A percentile compares a stretch with the other conserved stretches of the same genome.
phyloP scores from a whole-genome alignment of 2,113 vertebrate genomes.

The Verasper variegatus region DNA sequence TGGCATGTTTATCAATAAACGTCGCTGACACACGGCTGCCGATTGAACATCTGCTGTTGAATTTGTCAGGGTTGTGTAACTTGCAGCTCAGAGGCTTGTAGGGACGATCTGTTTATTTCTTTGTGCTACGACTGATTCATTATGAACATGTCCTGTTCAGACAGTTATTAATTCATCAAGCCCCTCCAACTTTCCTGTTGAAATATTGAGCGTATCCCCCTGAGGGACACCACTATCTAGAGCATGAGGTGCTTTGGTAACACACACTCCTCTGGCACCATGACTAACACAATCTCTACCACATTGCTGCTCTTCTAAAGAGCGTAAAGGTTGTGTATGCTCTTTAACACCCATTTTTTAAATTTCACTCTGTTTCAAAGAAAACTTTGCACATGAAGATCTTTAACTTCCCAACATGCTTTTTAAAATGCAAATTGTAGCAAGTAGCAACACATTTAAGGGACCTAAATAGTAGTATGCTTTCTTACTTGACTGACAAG shows the following conservation, averaged over 20 bases:
- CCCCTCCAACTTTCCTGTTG: neutral
- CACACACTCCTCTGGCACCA: constrained; percentile 10
- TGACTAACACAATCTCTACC: constrained; percentile 10
- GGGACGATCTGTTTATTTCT: constrained; percentile 11
- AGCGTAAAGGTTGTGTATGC: no score
- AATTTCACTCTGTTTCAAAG: no score
- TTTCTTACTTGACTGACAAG: no score
- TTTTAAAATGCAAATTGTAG: no score
- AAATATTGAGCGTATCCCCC: neutral
- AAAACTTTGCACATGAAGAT: no score
- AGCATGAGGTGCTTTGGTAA: constrained; percentile 14
- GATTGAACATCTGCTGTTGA: constrained; percentile 28
- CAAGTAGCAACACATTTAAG: no score
- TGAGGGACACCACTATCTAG: neutral
- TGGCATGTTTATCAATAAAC: constrained; percentile 13
- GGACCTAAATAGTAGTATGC: no score
- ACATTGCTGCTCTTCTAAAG: neutral
- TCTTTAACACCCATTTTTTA: no score
- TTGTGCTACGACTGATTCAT: constrained; percentile 28
- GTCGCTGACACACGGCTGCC: neutral
- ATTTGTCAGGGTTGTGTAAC: constrained; percentile 26
- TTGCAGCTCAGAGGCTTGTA: constrained; percentile 1
- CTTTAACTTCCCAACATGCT: no score
- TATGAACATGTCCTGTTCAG: constrained; percentile 15
- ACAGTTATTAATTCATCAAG: constrained; percentile 27